Evolutionary conservation across 2,888 invertebrate species (phyloP).

Genomic region (Harpalus rufipes): DNA sequence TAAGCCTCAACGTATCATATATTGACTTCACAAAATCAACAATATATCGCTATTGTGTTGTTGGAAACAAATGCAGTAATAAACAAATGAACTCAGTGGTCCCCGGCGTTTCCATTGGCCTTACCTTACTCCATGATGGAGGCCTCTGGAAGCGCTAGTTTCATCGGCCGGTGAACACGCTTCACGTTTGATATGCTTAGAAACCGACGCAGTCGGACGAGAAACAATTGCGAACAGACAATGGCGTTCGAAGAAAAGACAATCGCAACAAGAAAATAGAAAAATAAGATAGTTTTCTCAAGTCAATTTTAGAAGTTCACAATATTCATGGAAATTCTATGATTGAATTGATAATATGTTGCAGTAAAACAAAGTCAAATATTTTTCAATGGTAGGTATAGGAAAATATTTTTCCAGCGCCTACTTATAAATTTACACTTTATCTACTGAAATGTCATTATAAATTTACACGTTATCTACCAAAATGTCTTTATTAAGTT

Average conservation of each 20-base stretch:
- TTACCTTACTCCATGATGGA: background rate
- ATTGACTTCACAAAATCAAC: slow-evolving; percentile 35
- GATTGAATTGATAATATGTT: too few relatives aligned
- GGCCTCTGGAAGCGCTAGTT: slow-evolving; percentile 8
- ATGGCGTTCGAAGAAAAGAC: background rate
- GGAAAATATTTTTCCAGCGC: too few relatives aligned
- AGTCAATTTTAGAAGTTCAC: too few relatives aligned
- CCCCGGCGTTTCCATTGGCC: background rate
- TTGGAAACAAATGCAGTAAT: slow-evolving; percentile 27
- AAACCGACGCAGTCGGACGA: slow-evolving; percentile 11
- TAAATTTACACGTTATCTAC: too few relatives aligned
- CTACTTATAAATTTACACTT: too few relatives aligned
- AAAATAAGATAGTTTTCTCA: too few relatives aligned
- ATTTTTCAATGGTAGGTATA: too few relatives aligned
- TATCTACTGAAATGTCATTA: too few relatives aligned
- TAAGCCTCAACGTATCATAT: slow-evolving; percentile 9
- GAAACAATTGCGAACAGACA: slow-evolving; percentile 23
- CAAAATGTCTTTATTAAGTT: too few relatives aligned
- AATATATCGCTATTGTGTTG: slow-evolving; percentile 8
- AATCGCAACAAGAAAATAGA: too few relatives aligned
- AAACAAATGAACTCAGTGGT: slow-evolving; percentile 29
- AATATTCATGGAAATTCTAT: too few relatives aligned
- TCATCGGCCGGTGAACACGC: slow-evolving; percentile 40
- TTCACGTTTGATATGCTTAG: slow-evolving; percentile 51
- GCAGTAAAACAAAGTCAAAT: too few relatives aligned